phyloP scores from a whole-genome alignment of 2,797 vertebrate genomes.

The Vultur gryphus region DNA sequence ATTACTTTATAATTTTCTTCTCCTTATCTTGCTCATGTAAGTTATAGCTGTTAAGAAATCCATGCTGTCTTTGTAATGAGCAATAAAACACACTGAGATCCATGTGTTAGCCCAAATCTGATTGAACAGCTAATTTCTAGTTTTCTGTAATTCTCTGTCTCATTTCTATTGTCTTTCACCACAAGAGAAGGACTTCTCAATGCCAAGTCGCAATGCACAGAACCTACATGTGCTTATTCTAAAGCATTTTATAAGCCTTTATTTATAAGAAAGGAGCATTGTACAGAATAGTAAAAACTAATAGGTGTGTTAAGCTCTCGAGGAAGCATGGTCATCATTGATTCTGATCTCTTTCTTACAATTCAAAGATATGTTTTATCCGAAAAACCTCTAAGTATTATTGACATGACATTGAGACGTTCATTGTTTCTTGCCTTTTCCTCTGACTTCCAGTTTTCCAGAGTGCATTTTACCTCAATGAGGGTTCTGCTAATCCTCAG shows the following conservation, averaged over 20 bases:
- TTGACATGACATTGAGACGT: fast-evolving
- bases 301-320: neutral
- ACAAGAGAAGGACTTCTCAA: neutral
- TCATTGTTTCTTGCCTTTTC: neutral
- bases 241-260: neutral
- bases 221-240: neutral
- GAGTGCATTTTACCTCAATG: fast-evolving
- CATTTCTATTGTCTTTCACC: neutral
- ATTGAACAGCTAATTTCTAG: neutral
- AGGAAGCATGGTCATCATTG: neutral
- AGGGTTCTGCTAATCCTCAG: neutral
- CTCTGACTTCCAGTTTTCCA: neutral
- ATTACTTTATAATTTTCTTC: neutral
- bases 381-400: neutral
- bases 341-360: neutral
- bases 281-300: neutral
- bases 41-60: neutral
- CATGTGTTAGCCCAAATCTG: neutral
- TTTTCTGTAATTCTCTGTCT: neutral
- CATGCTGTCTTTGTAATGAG: neutral
- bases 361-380: neutral
- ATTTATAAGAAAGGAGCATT: neutral
- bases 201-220: neutral
- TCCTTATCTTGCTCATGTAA: neutral
- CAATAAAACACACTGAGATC: neutral